Evolutionary conservation across 2,797 vertebrate genomes (phyloP), one percentile per base, ranked within the genome.

Genomic region (Enteromius mattozi): DNA sequence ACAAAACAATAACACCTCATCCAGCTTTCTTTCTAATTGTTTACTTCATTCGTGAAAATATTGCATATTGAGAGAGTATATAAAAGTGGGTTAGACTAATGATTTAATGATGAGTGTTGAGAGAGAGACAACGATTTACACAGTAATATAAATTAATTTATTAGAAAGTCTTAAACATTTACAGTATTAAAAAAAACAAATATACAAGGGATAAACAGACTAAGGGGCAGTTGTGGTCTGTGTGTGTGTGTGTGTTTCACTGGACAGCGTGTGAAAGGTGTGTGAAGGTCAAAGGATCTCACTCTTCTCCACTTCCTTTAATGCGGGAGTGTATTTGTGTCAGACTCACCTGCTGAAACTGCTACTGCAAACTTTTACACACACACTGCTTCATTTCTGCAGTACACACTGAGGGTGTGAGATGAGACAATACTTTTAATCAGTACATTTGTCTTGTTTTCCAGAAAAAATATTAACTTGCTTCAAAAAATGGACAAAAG

Each of bases 271-370:
- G 54, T 78, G 68, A 49, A 51, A 71, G 30, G 24, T n/a, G 42
- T 45, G 42, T 45, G 12, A 54, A 30, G 24, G 63, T 63, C n/a
- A 27, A 16, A 63, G 81, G 59, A 65, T 78, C 69, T 24, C 30
- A 47, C 45, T 74, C 27, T 68, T 80, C 45, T 70, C 71, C 59
- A 13, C 70, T 61, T 66, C 27, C 61, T 33, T 84, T 63, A 81
- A 71, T 70, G 79, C 75, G 4, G 80, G 69, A 82, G 75, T 84
- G 51, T 56, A 12, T 77, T 1, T 85, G 75, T 82, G 81, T 78
- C 56, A 69, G 27, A 88, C 86, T 87, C 78, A 88, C 86, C 86
- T 83, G 70, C 84, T 88, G 40, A 72, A 79, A 66, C 75, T 72
- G 59, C 68, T 72, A 56, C 56, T 45, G 66, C n/a, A 19, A 37